Evolutionary conservation across 2,113 vertebrate genomes (phyloP).

Genomic region (Amphiprion ocellaris): DNA sequence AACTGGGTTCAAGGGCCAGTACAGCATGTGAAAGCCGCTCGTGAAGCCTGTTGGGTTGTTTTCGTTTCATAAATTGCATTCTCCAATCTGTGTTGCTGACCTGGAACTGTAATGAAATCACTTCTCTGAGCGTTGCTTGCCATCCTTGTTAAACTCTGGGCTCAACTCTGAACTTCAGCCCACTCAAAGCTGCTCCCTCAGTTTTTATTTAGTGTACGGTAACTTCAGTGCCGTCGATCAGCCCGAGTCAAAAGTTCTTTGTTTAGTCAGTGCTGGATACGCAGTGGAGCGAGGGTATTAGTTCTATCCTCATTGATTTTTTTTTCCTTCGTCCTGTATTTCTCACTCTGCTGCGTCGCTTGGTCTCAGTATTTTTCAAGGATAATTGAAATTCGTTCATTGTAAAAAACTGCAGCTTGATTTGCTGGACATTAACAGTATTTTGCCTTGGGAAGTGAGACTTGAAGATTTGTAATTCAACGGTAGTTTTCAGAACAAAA

Average conservation of each 20-base stretch:
- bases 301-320: conserved; percentile 20
- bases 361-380: conserved; percentile 16
- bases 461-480: not conserved
- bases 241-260: conserved; percentile 11
- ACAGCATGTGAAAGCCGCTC: no score
- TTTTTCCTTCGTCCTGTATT: conserved; percentile 2
- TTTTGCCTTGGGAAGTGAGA: not conserved
- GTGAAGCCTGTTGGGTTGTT: not conserved
- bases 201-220: conserved; percentile 32
- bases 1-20: no score
- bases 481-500: not conserved
- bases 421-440: not conserved
- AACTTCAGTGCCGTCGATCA: conserved; percentile 28
- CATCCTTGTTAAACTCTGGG: not conserved
- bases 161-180: conserved; percentile 3
- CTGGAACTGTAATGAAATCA: not conserved
- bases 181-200: not conserved
- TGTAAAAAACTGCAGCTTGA: not conserved
- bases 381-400: conserved; percentile 30
- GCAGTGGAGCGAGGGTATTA: conserved; percentile 9
- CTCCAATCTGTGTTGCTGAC: not conserved
- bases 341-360: conserved; percentile 3
- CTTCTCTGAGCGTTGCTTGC: not conserved
- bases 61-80: not conserved
- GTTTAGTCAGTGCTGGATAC: conserved; percentile 32